A percentile compares a stretch with the other conserved stretches of the same genome.
Evolutionary conservation across 2,113 vertebrate genomes (phyloP).

Genomic region (Poecile atricapillus): DNA sequence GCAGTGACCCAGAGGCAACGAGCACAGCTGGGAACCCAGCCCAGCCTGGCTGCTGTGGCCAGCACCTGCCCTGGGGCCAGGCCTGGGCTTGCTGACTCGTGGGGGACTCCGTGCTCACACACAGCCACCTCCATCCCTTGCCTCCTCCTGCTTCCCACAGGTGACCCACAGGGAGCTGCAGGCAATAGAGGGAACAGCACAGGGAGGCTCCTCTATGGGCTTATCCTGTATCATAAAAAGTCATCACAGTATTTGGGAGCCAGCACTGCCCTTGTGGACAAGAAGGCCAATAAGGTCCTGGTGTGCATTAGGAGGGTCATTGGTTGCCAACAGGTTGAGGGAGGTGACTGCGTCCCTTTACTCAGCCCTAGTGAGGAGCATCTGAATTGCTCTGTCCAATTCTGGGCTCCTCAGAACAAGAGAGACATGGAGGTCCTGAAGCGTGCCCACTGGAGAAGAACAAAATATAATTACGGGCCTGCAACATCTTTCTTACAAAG

Average conservation of each 20-base stretch:
- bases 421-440: not conserved
- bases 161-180: not conserved
- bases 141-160: not conserved
- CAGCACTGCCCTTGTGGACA: not conserved
- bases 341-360: not conserved
- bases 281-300: not conserved
- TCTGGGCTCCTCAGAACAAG: not conserved
- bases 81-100: accelerated
- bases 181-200: not conserved
- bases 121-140: accelerated
- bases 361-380: not conserved
- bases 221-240: not conserved
- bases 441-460: not conserved
- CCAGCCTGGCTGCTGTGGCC: not conserved
- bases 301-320: not conserved
- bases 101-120: accelerated
- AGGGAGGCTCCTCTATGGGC: not conserved
- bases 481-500: not conserved
- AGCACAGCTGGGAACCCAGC: not conserved
- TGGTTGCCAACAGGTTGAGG: not conserved
- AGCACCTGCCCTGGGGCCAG: not conserved
- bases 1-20: not conserved
- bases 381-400: not conserved
- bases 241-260: accelerated
- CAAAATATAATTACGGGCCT: not conserved